Evolutionary conservation across 2,888 invertebrate species (phyloP), one percentile per base, ranked within the genome.

Genomic region (Orthonychiurus folsomi): DNA sequence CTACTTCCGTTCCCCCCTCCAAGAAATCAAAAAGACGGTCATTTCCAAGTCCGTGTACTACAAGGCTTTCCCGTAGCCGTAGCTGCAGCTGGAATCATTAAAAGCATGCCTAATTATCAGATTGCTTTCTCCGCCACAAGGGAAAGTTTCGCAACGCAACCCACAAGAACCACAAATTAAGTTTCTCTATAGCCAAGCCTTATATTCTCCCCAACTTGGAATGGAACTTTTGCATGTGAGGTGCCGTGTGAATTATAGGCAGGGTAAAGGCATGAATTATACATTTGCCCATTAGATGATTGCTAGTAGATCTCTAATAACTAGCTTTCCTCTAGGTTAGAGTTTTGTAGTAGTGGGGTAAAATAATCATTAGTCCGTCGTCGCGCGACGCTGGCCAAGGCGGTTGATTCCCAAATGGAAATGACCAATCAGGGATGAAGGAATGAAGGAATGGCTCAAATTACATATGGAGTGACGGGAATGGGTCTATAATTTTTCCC

Each of bases 81-180:
- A 67, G 59, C 62, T 58, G 60, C 65, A 66, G 66, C 63, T 68
- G 66, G 69, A 71, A 68, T 71, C 71, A 71, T 71, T 71, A 71
- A 71, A 71, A 71, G 69, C 71, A 64, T 71, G 68, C 66, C 69
- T 71, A 71, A 71, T 71, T 71, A 71, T 71, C 71, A 69, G 69
- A 71, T 71, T 66, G 66, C 69, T 62, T 66, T 65, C n/a, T n/a
- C n/a, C 21, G 20, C 50, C 15, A 61, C 55, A 20, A 21, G 56
- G 56, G 62, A 66, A 63, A 66, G 58, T 66, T 66, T 66, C 61
- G 63, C 60, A 66, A 64, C 63, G 61, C 60, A 61, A n/a, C n/a
- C n/a, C n/a, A n/a, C n/a, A n/a, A n/a, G n/a, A n/a, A 58, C 62
- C 65, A 53, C 50, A 66, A 66, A 66, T 66, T 66, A 66, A 66